These are phyloP conservation scores for Drosophila nr. medialis DNA, from an alignment of 2,888 invertebrate genomes.

Conservation along the genomic window DNA sequence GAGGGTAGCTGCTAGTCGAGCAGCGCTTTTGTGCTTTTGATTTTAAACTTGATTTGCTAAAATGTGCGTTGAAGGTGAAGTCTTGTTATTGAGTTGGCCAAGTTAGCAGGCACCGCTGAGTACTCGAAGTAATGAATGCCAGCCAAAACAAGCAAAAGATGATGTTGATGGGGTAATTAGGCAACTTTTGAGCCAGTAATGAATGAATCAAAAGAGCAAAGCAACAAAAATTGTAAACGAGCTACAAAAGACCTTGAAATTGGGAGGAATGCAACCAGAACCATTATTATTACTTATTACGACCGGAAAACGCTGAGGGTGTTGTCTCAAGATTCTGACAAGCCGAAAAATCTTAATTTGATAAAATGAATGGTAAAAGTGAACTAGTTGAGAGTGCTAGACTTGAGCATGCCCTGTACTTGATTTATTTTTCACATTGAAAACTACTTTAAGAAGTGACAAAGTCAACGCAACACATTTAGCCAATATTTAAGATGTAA, in stretches of 20 bases:
- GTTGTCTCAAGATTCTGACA: background rate
- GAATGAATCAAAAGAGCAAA: slow-evolving; percentile 10
- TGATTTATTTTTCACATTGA: background rate
- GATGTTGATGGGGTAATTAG: slow-evolving; percentile 54
- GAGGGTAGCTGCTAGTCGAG: background rate
- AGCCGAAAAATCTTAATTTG: background rate
- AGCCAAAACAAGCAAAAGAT: slow-evolving; percentile 31
- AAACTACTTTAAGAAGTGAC: background rate
- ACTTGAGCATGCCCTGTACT: background rate
- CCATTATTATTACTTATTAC: background rate
- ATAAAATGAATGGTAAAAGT: background rate
- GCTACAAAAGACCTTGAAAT: slow-evolving; percentile 26
- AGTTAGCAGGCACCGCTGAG: slow-evolving; percentile 39
- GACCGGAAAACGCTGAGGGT: too few species aligned
- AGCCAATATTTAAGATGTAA: background rate
- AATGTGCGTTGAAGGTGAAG: slow-evolving; percentile 61
- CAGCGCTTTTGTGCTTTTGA: background rate
- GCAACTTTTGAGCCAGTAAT: slow-evolving; percentile 27
- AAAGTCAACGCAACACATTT: background rate
- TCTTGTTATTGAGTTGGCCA: slow-evolving; percentile 52
- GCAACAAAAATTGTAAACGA: slow-evolving; percentile 5
- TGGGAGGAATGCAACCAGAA: slow-evolving; percentile 14
- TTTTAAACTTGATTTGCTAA: slow-evolving; percentile 68
- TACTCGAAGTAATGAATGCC: slow-evolving; percentile 21
- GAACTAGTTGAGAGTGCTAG: background rate